Percentiles rank a stretch among this genome's conserved stretches.
phyloP scores from a whole-genome alignment of 2,888 invertebrate genomes.

The Heliothis peltigera region DNA sequence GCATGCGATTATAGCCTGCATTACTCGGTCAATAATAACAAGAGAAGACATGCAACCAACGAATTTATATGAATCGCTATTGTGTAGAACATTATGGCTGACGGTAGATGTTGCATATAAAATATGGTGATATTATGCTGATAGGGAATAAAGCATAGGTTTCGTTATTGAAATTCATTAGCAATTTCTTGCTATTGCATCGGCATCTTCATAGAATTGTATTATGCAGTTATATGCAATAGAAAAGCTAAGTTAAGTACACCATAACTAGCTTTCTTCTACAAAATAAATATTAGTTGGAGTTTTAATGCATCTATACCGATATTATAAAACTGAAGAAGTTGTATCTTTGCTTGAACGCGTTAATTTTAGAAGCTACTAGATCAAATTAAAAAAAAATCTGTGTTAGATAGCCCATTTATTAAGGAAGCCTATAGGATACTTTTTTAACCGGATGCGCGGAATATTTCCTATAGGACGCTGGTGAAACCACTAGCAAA shows the following conservation, averaged over 20 bases:
- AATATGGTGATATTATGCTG: constrained; percentile 28
- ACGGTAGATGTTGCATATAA: constrained; percentile 18
- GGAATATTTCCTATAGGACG: too few relatives aligned
- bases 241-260: neutral
- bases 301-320: neutral
- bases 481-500: too few relatives aligned
- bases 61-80: constrained; percentile 45
- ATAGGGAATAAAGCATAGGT: neutral
- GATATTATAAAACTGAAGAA: too few relatives aligned
- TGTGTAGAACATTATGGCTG: constrained; percentile 20
- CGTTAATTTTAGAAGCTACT: too few relatives aligned
- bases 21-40: constrained; percentile 57
- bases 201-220: neutral
- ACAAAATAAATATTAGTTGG: neutral
- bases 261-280: neutral
- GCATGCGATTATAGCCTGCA: constrained; percentile 69
- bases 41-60: constrained; percentile 55
- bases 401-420: too few relatives aligned
- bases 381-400: too few relatives aligned
- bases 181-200: neutral
- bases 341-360: too few relatives aligned
- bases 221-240: neutral
- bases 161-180: constrained; percentile 5
- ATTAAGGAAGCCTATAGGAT: too few relatives aligned
- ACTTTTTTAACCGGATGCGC: too few relatives aligned